A percentile compares a stretch with the other conserved stretches of the same genome.
phyloP scores from a whole-genome alignment of 2,888 invertebrate species.

The Gryllus longicercus region DNA sequence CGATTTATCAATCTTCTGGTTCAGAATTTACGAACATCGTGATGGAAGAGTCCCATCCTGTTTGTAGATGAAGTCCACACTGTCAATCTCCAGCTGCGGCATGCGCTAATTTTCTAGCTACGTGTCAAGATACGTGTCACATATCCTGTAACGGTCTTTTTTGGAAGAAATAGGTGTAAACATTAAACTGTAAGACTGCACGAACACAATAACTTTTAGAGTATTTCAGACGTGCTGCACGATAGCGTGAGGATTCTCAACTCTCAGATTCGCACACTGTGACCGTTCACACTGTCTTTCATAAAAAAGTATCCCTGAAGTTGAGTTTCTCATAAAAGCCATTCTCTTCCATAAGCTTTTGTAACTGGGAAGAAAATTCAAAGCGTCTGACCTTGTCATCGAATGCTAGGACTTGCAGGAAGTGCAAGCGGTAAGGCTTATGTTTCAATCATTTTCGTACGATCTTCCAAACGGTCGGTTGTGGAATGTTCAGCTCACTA shows the following conservation, averaged over 20 bases:
- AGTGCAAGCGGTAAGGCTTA: not conserved
- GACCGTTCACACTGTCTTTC: not conserved
- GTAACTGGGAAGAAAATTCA: not conserved
- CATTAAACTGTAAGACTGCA: not conserved
- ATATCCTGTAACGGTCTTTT: not conserved
- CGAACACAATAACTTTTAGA: not conserved
- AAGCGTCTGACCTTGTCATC: not conserved
- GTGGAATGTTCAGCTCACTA: not conserved
- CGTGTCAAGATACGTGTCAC: not conserved
- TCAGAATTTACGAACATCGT: not conserved
- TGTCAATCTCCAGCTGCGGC: too few species aligned
- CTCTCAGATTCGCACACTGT: constrained; percentile 12
- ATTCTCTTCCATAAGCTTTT: constrained; percentile 11
- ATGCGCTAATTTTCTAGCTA: not conserved
- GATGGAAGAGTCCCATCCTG: too few species aligned
- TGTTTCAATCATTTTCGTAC: not conserved
- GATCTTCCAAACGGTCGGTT: constrained; percentile 21
- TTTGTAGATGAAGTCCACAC: too few species aligned
- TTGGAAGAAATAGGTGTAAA: not conserved
- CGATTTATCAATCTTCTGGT: not conserved
- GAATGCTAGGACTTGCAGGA: not conserved
- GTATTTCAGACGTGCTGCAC: not conserved
- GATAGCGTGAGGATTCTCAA: constrained; percentile 21
- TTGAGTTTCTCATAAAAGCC: not conserved
- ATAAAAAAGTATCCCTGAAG: not conserved